Base-by-base conservation (phyloP, 2,888 invertebrate species). In the Zootermopsis nevadensis region DNA sequence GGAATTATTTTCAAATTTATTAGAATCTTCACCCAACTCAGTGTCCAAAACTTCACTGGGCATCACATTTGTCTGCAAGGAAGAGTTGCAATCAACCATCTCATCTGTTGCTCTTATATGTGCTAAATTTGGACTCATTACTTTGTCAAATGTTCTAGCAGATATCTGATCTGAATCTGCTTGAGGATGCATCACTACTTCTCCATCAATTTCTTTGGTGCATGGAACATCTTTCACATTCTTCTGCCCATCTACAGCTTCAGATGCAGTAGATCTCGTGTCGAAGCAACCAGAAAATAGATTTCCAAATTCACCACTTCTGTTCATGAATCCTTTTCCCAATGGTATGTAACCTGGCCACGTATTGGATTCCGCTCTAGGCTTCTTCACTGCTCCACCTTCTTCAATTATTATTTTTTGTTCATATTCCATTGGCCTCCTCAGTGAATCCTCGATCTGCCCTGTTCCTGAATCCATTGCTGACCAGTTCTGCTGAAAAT, bases 251-350 rank as follows among this genome's bases (percentile, higher is more conserved):
- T 35, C 42, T 27, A n/a, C 10, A 38, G 7, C 74, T 38, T 81
- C 77, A 42, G 42, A 35, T 22, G 31, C 82, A 38, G 67, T 42
- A 31, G 82, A 77, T n/a, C 48, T 79, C 33, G 33, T 66, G 31
- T 27, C 79, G 33, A 82, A 24, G 48, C 60, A 79, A 53, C 79
- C 77, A 22, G 82, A 79, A 42, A 82, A 79, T n/a, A 82, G 31
- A 38, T 77, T 79, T 22, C 67, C 67, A 77, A 79, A 82, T 48
- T 77, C 82, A 27, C 67, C 77, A 31, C 35, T 48, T 15, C 79
- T 77, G 31, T 53, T 79, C 79, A 79, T 79, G 60, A 79, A 79
- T 22, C 66, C 79, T 79, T 79, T 79, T 60, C 79, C 79, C n/a
- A 79, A 24, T 33, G 60, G 79, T 33, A 79, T 79, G 48, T 79